Conservation (phyloP, 92 coral and sea anemone genomes). For the Diadumene lineata region DNA sequence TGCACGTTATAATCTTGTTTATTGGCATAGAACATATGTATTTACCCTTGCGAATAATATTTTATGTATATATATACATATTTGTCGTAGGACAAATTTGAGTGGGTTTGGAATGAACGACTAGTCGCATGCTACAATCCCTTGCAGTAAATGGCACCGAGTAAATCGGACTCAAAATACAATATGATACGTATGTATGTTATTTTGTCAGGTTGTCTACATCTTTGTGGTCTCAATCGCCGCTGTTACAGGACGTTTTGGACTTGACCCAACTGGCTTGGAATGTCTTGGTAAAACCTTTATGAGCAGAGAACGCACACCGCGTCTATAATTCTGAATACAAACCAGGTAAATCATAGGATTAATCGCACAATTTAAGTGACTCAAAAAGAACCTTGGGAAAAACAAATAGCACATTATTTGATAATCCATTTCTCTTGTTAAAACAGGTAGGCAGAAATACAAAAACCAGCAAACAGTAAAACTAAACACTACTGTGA, state of each 20-base stretch:
- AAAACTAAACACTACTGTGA: constrained; percentile 43
- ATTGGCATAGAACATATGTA: no score
- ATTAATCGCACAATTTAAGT: constrained; percentile 62
- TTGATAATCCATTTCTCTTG: neutral
- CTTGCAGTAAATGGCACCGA: neutral
- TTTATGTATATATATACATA: neutral
- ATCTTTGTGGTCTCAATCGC: neutral
- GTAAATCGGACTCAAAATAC: neutral
- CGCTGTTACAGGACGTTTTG: neutral
- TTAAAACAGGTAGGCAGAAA: constrained; percentile 40
- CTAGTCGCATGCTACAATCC: neutral
- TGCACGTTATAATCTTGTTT: no score
- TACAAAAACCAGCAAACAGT: constrained; percentile 61
- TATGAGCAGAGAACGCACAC: constrained; percentile 4
- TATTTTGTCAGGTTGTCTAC: neutral
- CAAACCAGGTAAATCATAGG: constrained; percentile 60
- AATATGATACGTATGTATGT: neutral
- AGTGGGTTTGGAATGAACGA: neutral
- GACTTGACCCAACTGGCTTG: no score
- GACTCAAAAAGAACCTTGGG: constrained; percentile 42
- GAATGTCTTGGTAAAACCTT: neutral
- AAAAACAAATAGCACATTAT: constrained; percentile 39
- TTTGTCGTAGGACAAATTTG: neutral
- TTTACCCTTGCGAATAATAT: no score
- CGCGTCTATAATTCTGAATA: constrained; percentile 59